These are phyloP conservation scores for Rissa tridactyla DNA, from an alignment of 2,113 vertebrate genomes.

Conservation along the genomic window DNA sequence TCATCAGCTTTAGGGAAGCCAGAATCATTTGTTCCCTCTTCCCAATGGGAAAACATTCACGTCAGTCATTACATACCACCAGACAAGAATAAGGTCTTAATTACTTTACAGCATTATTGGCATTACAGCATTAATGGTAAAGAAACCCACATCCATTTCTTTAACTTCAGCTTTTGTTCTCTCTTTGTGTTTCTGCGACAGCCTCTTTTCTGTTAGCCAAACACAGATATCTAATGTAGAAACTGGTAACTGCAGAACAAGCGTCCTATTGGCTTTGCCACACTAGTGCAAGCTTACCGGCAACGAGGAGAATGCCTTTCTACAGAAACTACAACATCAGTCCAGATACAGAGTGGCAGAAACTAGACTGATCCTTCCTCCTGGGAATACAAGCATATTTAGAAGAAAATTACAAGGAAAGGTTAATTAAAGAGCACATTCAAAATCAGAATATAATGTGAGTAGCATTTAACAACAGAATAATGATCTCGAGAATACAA, in stretches of 20 bases:
- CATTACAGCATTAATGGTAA: not conserved
- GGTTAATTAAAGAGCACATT: slow-evolving; percentile 1
- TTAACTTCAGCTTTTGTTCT: not conserved
- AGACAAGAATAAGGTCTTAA: not conserved
- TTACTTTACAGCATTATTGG: slow-evolving; percentile 1
- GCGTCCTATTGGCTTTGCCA: not conserved
- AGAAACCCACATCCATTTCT: not conserved
- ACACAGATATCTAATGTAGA: not conserved
- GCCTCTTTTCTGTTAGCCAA: not conserved
- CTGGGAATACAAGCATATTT: not conserved
- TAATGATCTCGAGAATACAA: not conserved
- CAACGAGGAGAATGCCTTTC: not conserved
- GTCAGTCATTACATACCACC: not conserved
- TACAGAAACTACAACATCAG: not conserved
- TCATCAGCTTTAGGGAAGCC: not conserved
- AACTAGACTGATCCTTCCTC: not conserved
- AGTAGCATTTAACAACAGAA: not conserved
- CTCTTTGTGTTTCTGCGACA: not conserved
- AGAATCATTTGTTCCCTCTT: not conserved
- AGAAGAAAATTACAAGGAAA: slow-evolving; percentile 3
- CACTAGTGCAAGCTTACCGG: not conserved
- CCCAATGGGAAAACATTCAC: not conserved
- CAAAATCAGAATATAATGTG: not conserved
- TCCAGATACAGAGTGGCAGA: not conserved
- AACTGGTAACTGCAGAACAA: not conserved